Percentiles rank a stretch among this genome's conserved stretches.
Evolutionary conservation across 2,113 vertebrate genomes (phyloP).

Genomic region (Prinia subflava): DNA sequence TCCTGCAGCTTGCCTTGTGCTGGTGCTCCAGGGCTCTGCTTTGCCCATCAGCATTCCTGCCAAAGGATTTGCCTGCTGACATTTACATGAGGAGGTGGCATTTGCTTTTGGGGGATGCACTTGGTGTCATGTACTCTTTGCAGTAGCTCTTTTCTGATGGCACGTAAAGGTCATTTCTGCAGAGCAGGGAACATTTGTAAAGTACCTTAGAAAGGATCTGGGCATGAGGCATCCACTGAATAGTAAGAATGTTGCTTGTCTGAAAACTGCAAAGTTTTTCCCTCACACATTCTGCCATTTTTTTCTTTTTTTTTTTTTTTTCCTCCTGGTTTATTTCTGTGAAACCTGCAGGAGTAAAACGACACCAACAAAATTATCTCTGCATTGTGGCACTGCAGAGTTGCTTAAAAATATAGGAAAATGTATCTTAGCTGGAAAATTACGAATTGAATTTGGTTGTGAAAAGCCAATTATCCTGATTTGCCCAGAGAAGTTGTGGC

Average conservation of each 20-base stretch:
- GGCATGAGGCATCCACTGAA: neutral
- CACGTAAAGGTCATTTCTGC: constrained; percentile 5
- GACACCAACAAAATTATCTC: neutral
- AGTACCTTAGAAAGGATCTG: neutral
- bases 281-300: neutral
- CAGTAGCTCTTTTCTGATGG: neutral
- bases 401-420: neutral
- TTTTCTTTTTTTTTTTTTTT: fast-evolving
- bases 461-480: neutral
- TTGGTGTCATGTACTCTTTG: neutral
- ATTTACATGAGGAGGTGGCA: neutral
- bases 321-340: fast-evolving
- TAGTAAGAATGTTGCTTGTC: neutral
- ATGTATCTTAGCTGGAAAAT: neutral
- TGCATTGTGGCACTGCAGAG: neutral
- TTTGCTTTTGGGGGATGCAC: constrained; percentile 2
- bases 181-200: neutral
- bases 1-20: neutral
- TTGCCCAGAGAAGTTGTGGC: neutral
- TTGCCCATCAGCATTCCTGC: neutral
- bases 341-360: neutral
- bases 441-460: neutral
- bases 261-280: neutral
- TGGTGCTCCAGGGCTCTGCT: neutral
- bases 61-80: neutral